phyloP scores from a whole-genome alignment of 2,797 vertebrate genomes.

The Octomys mimax region DNA sequence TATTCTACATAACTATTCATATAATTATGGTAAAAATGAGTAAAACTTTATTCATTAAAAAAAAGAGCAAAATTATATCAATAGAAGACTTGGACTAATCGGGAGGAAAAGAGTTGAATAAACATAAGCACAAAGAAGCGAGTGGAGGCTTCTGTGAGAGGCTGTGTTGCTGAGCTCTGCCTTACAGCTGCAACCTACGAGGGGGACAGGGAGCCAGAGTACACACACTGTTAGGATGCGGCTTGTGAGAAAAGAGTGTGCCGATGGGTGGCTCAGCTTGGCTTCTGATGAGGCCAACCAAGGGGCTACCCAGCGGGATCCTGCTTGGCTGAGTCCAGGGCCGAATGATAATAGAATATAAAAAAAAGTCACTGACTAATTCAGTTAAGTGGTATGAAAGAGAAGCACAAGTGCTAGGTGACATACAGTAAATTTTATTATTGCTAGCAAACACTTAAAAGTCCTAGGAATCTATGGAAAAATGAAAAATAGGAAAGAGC shows the following conservation, averaged over 20 bases:
- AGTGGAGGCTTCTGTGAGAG: conserved; percentile 1
- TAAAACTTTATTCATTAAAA: not conserved
- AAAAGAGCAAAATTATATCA: not conserved
- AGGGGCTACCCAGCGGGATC: not conserved
- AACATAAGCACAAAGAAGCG: not conserved
- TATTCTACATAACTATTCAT: not conserved
- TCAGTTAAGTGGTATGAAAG: not conserved
- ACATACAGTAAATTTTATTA: not conserved
- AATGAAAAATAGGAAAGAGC: not conserved
- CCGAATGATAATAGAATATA: not conserved
- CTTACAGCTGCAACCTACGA: not conserved
- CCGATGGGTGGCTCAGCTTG: not conserved
- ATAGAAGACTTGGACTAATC: not conserved
- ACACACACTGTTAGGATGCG: not conserved
- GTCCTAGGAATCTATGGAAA: not conserved
- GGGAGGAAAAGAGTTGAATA: not conserved
- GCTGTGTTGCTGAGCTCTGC: not conserved
- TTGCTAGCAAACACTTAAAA: not conserved
- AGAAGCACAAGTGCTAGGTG: not conserved
- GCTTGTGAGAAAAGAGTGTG: not conserved
- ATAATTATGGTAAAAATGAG: not conserved
- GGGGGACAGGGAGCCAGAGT: not conserved
- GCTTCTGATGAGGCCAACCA: not conserved
- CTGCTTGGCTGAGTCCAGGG: not conserved
- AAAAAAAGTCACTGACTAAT: not conserved